Base-by-base conservation (phyloP, 92 coral and sea anemone genomes). In the Zoanthus solanderi region DNA sequence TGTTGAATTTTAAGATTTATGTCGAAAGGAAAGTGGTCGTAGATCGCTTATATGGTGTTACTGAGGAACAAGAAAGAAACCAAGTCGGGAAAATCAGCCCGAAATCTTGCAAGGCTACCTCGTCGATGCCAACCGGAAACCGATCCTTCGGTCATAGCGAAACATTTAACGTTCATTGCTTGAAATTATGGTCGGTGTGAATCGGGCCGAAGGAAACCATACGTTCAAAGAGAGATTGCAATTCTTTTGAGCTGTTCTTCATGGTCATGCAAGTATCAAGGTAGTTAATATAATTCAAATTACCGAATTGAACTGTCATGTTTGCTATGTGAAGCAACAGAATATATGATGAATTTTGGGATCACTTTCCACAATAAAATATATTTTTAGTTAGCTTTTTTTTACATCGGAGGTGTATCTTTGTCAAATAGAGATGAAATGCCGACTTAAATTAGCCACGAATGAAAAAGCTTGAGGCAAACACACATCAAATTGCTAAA, bases 231-330 rank as follows among this genome's bases (percentile, higher is more conserved):
- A 32, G 8, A 65, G 61, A 42, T 65, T 54, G 66, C 75, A 46
- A 44, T 81, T 81, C 75, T 46, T 81, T 58, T 66, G 75, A 63
- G 30, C 17, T 66, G 85, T 34, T 37, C 71, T 65, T 71, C 85
- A 81, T 66, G 60, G 85, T 58, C 63, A 81, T 81, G 85, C 85
- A 81, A 81, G 85, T 81, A 81, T 81, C 85, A 65, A 81, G 85
- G 85, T 81, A 81, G 46, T 65, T 81, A 18, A 16, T 81, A 12
- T 81, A 45, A 11, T 46, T 71, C 56, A 29, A 63, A 18, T 9
- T 60, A 72, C 84, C 18, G 68, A 44, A 15, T 23, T 66, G 63
- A 65, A 44, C 85, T 42, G 85, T 65, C 75, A 23, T 32, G 28
- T 66, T 81, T 81, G 75, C 13, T 45, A 46, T 18, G 53, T 66